Base-by-base conservation (phyloP, 2,888 invertebrate genomes). In the Sesia apiformis region DNA sequence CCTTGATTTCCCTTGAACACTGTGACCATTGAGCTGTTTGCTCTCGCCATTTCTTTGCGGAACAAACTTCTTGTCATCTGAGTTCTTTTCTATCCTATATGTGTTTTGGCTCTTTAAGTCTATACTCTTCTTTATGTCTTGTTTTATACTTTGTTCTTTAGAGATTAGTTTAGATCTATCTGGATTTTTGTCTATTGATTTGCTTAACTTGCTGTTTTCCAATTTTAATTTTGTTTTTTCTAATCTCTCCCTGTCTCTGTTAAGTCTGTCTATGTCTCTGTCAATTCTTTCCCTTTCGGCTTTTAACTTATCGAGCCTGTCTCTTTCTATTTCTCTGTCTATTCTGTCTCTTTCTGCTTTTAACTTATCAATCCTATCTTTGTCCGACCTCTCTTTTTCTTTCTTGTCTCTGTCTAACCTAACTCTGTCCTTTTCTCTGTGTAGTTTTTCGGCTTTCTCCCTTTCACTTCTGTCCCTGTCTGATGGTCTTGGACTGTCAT, bases 71-170 rank as follows among this genome's bases (percentile, higher is more conserved):
- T 68, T 82, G 43, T 88, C 86, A 64, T 81, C 79, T 1, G 73
- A 76, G 56, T 85, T 87, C 60, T 82, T 86, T 60, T 88, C 89
- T 88, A 91, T 89, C 72, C 90, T 81, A 61, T 84, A 84, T n/a
- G 85, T 84, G 56, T 85, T 88, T 63, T 88, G 85, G 63, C 76
- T 83, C 66, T 89, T 84, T 62, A 87, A 74, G 65, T 89, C 89
- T 76, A 89, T 87, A 60, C 67, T 84, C 61, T 81, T 84, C 60
- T 84, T 86, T 38, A 65, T 55, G 52, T 72, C 78, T 57, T 63
- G 65, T 54, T 67, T 71, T 38, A 56, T 53, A 5, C 59, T 59
- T 55, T 66, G 63, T 40, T 82, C 78, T 62, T 65, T 78, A 55
- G 71, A 64, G 61, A 58, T 72, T 55, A 70, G 57, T 67, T 80